A percentile compares a stretch with the other conserved stretches of the same genome.
Evolutionary conservation across 2,113 vertebrate species (phyloP).

Genomic region (Podarcis raffonei): DNA sequence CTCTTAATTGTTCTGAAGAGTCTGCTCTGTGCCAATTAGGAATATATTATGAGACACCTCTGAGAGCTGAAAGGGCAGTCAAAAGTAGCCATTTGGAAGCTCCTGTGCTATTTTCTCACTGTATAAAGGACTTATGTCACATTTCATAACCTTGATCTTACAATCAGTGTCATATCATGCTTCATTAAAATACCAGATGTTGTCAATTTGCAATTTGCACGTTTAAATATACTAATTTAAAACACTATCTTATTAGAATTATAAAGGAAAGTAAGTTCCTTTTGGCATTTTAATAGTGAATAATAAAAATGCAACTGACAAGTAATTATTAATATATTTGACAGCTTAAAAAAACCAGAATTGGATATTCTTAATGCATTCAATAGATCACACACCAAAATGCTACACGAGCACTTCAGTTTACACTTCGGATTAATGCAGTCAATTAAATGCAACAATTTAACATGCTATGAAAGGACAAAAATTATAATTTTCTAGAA

Average conservation of each 20-base stretch:
- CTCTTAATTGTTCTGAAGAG: constrained; percentile 34
- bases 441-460: constrained; percentile 20
- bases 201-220: constrained; percentile 55
- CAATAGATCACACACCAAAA: constrained; percentile 4
- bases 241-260: constrained; percentile 38
- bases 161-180: constrained; percentile 33
- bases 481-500: constrained; percentile 3
- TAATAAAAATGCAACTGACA: constrained; percentile 21
- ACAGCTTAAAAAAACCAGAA: constrained; percentile 30
- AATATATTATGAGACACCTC: constrained; percentile 27
- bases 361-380: constrained; percentile 30
- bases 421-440: constrained; percentile 38
- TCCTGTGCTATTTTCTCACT: constrained; percentile 50
- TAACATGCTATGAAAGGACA: not conserved
- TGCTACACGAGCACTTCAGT: not conserved
- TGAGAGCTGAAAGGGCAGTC: constrained; percentile 55
- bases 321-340: constrained; percentile 30
- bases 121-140: constrained; percentile 28
- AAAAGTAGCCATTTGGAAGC: constrained; percentile 27
- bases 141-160: constrained; percentile 56
- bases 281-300: constrained; percentile 25
- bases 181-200: constrained; percentile 43
- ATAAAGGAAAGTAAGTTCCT: constrained; percentile 41
- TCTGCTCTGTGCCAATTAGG: constrained; percentile 29
- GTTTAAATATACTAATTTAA: constrained; percentile 57